Evolutionary conservation across 2,888 invertebrate genomes (phyloP).

Genomic region (Agriopis leucophaearia): DNA sequence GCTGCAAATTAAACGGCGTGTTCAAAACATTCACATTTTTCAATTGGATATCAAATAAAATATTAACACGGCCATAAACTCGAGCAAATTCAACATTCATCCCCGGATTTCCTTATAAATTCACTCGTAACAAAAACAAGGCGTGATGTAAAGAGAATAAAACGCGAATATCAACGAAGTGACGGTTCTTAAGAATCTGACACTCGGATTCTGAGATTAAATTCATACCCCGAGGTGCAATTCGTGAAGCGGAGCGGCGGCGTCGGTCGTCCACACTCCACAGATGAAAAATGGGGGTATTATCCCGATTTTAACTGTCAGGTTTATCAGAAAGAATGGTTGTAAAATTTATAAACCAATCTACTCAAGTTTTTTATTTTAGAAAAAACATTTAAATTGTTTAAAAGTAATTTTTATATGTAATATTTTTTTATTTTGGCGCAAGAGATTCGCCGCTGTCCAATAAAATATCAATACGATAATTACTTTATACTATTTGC

Average conservation of each 20-base stretch:
- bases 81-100: conserved; percentile 37
- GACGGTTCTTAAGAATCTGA: conserved; percentile 79
- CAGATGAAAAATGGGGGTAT: conserved; percentile 80
- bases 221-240: conserved; percentile 83
- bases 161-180: conserved; percentile 64
- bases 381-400: too few relatives aligned
- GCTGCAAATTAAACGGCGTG: conserved; percentile 1
- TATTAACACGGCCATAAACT: conserved; percentile 38
- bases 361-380: conserved; percentile 15
- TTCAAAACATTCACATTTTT: conserved; percentile 26
- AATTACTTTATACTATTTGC: too few relatives aligned
- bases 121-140: conserved; percentile 57
- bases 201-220: conserved; percentile 82
- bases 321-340: conserved; percentile 63
- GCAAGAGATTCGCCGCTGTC: too few relatives aligned
- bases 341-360: conserved; percentile 39
- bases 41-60: conserved; percentile 34
- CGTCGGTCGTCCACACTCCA: conserved; percentile 68
- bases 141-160: conserved; percentile 57
- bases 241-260: conserved; percentile 74
- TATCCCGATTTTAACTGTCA: conserved; percentile 80
- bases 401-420: too few relatives aligned
- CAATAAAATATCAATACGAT: too few relatives aligned
- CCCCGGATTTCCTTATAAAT: conserved; percentile 45
- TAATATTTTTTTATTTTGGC: too few relatives aligned